Evolutionary conservation across 2,888 invertebrate species (phyloP).

Genomic region (Sicus ferrugineus): DNA sequence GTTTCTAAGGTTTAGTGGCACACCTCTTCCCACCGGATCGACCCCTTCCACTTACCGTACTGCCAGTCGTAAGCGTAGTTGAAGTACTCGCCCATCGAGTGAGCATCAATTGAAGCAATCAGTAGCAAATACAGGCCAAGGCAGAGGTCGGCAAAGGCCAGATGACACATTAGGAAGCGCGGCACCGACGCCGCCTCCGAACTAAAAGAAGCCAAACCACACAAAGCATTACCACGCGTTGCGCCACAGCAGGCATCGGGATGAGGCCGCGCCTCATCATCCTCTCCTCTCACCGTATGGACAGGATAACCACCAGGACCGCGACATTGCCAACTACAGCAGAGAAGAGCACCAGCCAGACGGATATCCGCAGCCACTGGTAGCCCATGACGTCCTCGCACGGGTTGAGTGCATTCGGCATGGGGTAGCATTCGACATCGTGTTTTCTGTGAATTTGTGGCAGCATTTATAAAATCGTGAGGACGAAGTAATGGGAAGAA

Average conservation of each 20-base stretch:
- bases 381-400: slow-evolving; percentile 92
- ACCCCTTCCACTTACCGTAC: slow-evolving; percentile 67
- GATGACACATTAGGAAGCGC: slow-evolving; percentile 79
- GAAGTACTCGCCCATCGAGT: slow-evolving; percentile 86
- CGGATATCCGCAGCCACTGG: slow-evolving; percentile 78
- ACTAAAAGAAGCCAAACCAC: slow-evolving; percentile 47
- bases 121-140: slow-evolving; percentile 86
- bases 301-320: slow-evolving; percentile 79
- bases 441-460: slow-evolving; percentile 61
- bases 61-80: slow-evolving; percentile 93
- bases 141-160: slow-evolving; percentile 88
- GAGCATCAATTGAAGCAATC: slow-evolving; percentile 83
- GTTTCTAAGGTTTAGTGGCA: too few relatives aligned
- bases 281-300: slow-evolving; percentile 69
- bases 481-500: not conserved
- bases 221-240: not conserved
- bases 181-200: slow-evolving; percentile 70
- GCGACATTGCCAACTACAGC: slow-evolving; percentile 85
- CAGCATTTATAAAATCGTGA: too few relatives aligned
- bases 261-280: slow-evolving; percentile 26
- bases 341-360: slow-evolving; percentile 85
- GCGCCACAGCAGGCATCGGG: not conserved
- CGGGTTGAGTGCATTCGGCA: slow-evolving; percentile 83
- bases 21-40: too few relatives aligned
- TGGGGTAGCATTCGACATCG: slow-evolving; percentile 74